Evolutionary conservation across 2,113 vertebrate species (phyloP), one percentile per base, ranked within the genome.

Genomic region (Indri indri): DNA sequence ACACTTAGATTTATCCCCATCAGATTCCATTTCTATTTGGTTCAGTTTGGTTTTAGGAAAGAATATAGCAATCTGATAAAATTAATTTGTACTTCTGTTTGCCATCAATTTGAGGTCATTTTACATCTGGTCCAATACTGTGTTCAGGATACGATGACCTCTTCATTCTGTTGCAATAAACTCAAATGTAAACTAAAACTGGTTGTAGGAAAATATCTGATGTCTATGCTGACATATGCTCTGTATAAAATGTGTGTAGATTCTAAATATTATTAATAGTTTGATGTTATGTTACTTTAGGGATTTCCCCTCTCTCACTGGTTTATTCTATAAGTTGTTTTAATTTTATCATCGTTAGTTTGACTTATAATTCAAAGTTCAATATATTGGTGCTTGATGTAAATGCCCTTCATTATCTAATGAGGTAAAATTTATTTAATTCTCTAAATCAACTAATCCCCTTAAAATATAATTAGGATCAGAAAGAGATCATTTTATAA

Each of bases 391-490:
- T 92, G 61, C 61, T 94, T 79, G 54, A 87, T 87, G 34, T 34
- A 82, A 94, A 52, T 90, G 47, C 12, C 18, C 40, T 87, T 87
- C 25, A 18, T 80, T 95, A 85, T 68, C 54, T 84, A 97, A 95
- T 65, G 68, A 95, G 73, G 42, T 52, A 32, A 22, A 74, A 97
- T 95, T 88, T 91, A 86, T 91, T 93, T 94, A 61, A 82, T 90
- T 88, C 50, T 52, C 13, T 95, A 50, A 54, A 59, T 66, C 89
- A 93, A 76, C 81, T 80, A 52, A 71, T 71, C 3, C 10, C 65
- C 66, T 95, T 50, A 87, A 96, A 76, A 84, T 93, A 54, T 71
- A 77, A 91, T 83, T 93, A 71, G n/a, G 40, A 85, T 71, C 42
- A 83, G 37, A 94, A 89, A 91, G 61, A 94, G 40, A 45, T 59